A percentile compares a stretch with the other conserved stretches of the same genome.
Evolutionary conservation across 2,888 invertebrate genomes (phyloP).

Genomic region (Chaetoderma sp.): DNA sequence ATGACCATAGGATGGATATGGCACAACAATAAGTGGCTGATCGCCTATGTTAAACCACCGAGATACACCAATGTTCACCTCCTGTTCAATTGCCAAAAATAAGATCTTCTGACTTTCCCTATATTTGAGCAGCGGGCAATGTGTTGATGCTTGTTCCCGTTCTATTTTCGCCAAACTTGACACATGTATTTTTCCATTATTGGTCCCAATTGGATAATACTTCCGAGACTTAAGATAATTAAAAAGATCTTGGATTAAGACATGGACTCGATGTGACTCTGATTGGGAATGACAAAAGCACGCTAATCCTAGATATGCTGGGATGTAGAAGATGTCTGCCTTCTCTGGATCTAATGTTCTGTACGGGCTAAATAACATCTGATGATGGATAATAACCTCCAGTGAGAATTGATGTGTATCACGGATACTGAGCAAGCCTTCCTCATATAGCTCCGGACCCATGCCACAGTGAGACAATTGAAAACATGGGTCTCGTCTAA

Average conservation of each 20-base stretch:
- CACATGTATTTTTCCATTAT: constrained; percentile 46
- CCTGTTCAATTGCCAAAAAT: constrained; percentile 49
- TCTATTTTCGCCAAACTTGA: constrained; percentile 51
- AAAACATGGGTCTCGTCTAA: constrained; percentile 18
- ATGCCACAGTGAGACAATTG: constrained; percentile 30
- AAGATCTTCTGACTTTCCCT: constrained; percentile 36
- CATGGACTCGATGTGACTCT: too few relatives aligned
- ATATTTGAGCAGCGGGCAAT: constrained; percentile 43
- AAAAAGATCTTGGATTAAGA: background rate
- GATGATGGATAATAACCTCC: constrained; percentile 48
- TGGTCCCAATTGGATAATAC: too few relatives aligned
- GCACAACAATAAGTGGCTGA: constrained; percentile 43
- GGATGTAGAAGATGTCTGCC: constrained; percentile 50
- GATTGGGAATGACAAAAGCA: constrained; percentile 27
- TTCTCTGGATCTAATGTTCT: constrained; percentile 38
- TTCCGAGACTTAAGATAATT: background rate
- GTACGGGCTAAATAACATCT: constrained; percentile 43
- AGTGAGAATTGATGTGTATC: constrained; percentile 46
- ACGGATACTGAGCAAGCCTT: constrained; percentile 22
- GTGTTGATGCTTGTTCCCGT: constrained; percentile 38
- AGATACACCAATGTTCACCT: constrained; percentile 5
- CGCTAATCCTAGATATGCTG: constrained; percentile 42
- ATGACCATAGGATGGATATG: constrained; percentile 58
- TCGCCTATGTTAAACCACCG: constrained; percentile 9
- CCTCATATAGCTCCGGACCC: constrained; percentile 26